phyloP scores from a whole-genome alignment of 2,113 vertebrate genomes.

The Fulmarus glacialis region DNA sequence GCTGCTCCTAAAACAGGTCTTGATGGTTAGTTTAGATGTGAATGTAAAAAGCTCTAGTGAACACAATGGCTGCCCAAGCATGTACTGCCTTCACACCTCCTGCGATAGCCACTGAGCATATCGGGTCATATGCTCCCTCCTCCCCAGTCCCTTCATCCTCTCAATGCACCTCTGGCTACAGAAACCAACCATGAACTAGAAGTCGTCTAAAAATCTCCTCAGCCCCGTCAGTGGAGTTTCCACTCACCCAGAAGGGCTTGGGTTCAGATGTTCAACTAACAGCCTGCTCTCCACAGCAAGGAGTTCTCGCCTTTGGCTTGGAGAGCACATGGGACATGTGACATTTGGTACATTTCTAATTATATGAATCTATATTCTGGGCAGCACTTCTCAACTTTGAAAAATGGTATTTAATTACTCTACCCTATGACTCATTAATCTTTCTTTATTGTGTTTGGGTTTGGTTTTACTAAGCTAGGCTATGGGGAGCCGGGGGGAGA shows the following conservation, averaged over 20 bases:
- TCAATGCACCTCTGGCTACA: not conserved
- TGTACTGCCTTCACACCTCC: not conserved
- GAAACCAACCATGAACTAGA: not conserved
- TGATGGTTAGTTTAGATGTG: not conserved
- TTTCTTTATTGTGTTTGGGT: not conserved
- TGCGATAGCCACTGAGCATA: fast-evolving
- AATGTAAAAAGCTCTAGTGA: not conserved
- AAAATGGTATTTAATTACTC: not conserved
- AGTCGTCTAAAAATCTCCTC: not conserved
- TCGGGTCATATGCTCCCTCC: not conserved
- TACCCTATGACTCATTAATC: not conserved
- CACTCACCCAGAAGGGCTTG: not conserved
- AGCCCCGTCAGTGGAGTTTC: not conserved
- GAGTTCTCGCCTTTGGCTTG: not conserved
- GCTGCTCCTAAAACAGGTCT: not conserved
- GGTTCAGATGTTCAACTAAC: not conserved
- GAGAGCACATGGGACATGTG: not conserved
- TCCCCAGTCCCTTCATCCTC: not conserved
- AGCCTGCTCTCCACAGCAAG: not conserved
- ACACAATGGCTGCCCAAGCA: not conserved
- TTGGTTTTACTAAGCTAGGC: not conserved
- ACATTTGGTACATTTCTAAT: not conserved
- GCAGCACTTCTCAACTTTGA: not conserved
- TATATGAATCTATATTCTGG: not conserved
- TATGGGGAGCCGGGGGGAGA: not conserved